phyloP scores from a whole-genome alignment of 2,888 invertebrate species.

The Eledona agricola region DNA sequence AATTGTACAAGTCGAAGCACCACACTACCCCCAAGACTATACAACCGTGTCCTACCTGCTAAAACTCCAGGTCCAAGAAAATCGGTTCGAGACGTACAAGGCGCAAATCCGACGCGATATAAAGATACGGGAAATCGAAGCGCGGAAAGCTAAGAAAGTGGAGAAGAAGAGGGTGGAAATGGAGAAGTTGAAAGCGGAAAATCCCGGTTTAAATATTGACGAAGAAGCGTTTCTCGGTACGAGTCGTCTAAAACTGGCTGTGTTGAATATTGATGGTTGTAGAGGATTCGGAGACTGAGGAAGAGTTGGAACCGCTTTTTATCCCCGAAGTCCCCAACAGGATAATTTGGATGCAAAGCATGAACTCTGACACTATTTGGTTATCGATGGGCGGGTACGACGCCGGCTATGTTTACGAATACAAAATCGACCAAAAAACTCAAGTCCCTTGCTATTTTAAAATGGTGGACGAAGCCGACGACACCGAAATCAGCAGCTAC shows the following conservation, averaged over 20 bases:
- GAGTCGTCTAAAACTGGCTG: conserved; percentile 20
- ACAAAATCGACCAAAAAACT: conserved; percentile 61
- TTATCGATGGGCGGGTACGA: conserved; percentile 72
- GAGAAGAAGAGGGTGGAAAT: conserved; percentile 68
- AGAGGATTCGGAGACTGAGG: conserved; percentile 68
- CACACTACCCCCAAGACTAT: conserved; percentile 57
- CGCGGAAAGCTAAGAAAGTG: conserved; percentile 64
- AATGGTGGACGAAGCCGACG: conserved; percentile 65
- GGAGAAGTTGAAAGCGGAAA: conserved; percentile 65
- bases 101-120: conserved; percentile 69
- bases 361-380: conserved; percentile 66
- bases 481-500: conserved; percentile 68
- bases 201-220: conserved; percentile 70
- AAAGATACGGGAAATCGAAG: conserved; percentile 67
- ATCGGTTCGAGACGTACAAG: conserved; percentile 69
- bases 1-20: conserved; percentile 65
- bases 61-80: conserved; percentile 54
- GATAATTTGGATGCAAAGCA: conserved; percentile 68
- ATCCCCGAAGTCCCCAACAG: conserved; percentile 68
- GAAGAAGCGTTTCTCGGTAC: conserved; percentile 71
- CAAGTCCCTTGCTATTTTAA: conserved; percentile 61
- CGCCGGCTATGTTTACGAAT: conserved; percentile 74
- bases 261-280: conserved; percentile 4
- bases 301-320: conserved; percentile 65
- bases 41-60: conserved; percentile 64